Conservation (phyloP, 2,888 invertebrate species). For the Autographa gamma region DNA sequence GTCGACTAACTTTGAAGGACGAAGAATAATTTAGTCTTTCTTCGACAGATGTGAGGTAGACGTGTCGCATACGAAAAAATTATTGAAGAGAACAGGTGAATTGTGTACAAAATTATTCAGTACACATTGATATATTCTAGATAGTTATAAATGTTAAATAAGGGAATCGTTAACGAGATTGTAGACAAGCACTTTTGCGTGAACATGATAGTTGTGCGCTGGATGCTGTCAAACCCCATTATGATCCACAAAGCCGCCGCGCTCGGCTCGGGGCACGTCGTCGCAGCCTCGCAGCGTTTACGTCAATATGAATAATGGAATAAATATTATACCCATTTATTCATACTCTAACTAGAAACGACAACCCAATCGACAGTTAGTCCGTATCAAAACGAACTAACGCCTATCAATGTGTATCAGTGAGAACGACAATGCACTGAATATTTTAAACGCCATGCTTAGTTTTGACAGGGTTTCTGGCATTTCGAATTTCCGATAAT, state of each 20-base stretch:
- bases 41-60: not conserved
- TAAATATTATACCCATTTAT: too few relatives aligned
- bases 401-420: too few relatives aligned
- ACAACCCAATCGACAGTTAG: too few relatives aligned
- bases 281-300: not conserved
- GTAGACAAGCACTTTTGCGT: not conserved
- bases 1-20: conserved; percentile 3
- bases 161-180: not conserved
- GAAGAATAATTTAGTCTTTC: not conserved
- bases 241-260: not conserved
- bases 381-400: too few relatives aligned
- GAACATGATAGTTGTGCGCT: not conserved
- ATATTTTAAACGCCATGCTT: too few relatives aligned
- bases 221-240: not conserved
- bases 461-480: too few relatives aligned
- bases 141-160: too few relatives aligned
- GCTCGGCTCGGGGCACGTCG: not conserved
- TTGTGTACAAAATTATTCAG: not conserved
- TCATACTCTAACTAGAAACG: too few relatives aligned
- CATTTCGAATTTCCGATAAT: too few relatives aligned
- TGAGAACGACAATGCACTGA: too few relatives aligned
- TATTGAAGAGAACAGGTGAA: not conserved
- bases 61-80: not conserved
- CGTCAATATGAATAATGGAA: not conserved
- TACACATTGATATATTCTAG: too few relatives aligned